Conservation (phyloP, 2,113 vertebrate species). For the Eolophus roseicapilla region DNA sequence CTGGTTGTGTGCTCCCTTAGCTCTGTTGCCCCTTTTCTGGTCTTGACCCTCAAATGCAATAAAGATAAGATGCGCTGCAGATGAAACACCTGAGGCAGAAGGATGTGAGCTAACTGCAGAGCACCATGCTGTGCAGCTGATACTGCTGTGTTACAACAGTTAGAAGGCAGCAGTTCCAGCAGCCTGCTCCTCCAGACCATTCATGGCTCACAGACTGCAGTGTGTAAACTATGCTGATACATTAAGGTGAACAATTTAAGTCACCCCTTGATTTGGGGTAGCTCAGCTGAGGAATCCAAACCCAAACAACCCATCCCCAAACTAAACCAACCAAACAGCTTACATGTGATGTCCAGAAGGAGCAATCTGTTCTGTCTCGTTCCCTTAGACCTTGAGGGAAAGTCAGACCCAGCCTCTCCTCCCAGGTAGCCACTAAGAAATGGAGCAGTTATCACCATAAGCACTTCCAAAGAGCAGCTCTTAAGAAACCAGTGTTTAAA, state of each 20-base stretch:
- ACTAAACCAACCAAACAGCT: not conserved
- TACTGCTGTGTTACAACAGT: rapidly evolving
- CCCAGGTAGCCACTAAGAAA: not conserved
- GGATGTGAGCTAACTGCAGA: not conserved
- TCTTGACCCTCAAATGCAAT: not conserved
- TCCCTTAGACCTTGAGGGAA: not conserved
- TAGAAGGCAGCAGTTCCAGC: not conserved
- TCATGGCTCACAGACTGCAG: not conserved
- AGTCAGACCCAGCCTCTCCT: not conserved
- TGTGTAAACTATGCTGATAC: not conserved
- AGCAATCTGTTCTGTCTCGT: not conserved
- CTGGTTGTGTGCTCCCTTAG: not conserved
- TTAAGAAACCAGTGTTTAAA: rapidly evolving
- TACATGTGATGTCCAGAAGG: not conserved
- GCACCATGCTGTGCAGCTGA: rapidly evolving
- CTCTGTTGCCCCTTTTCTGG: not conserved
- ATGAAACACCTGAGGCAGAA: not conserved
- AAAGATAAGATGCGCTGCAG: not conserved
- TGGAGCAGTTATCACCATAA: not conserved
- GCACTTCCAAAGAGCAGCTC: not conserved
- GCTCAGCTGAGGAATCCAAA: not conserved
- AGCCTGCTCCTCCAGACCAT: not conserved
- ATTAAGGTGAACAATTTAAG: not conserved
- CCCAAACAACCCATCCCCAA: not conserved
- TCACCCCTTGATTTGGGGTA: not conserved